Evolutionary conservation across 2,797 vertebrate species (phyloP).

Genomic region (Coracias cyanogaster): DNA sequence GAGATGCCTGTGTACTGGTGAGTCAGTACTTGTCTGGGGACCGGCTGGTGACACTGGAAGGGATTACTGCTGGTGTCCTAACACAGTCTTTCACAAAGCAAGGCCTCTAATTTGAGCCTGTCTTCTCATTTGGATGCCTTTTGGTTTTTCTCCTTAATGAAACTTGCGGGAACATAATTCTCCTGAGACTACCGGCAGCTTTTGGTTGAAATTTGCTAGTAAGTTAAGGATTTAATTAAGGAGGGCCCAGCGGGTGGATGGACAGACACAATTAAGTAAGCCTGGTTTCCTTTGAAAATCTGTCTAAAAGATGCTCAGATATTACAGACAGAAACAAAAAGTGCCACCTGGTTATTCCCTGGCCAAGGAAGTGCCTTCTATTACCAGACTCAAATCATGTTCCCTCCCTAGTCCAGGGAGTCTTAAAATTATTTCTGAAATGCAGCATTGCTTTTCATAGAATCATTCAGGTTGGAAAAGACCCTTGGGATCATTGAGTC

Average conservation of each 20-base stretch:
- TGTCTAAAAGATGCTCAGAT: background rate
- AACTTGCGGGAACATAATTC: background rate
- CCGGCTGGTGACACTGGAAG: background rate
- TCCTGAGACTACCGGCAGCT: background rate
- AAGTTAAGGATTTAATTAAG: background rate
- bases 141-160: background rate
- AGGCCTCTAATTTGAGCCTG: background rate
- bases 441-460: background rate
- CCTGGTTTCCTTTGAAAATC: background rate
- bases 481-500: too few species aligned
- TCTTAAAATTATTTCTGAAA: background rate
- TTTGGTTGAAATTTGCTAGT: background rate
- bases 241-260: background rate
- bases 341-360: background rate
- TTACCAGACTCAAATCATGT: fast-evolving
- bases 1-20: background rate
- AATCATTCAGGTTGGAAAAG: too few species aligned
- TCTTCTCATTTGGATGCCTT: background rate
- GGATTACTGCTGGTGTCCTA: background rate
- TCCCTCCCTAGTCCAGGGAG: background rate
- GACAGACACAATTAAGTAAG: background rate
- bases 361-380: background rate
- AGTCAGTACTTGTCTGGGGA: background rate
- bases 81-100: background rate
- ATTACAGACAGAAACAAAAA: background rate